A percentile compares a stretch with the other conserved stretches of the same genome.
Conservation (phyloP, 2,888 invertebrate species). For the Eumacrocentrus americanus region DNA sequence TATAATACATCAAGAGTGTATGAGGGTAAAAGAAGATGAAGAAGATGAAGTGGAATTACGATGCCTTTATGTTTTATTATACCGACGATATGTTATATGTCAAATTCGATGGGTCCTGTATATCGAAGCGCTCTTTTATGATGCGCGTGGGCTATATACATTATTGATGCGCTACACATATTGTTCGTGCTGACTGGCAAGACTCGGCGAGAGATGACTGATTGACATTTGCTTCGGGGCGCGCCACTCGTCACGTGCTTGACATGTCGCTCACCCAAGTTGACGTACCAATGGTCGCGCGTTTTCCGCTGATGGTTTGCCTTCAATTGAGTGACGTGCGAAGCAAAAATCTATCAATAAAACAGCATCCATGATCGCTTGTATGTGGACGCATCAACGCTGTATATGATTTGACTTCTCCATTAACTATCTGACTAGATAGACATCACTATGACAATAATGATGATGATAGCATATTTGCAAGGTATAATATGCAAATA, state of each 20-base stretch:
- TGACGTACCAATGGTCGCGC: constrained; percentile 13
- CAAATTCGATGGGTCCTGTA: not conserved
- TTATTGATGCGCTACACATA: constrained; percentile 60
- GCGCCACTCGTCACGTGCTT: constrained; percentile 22
- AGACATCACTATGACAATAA: no score
- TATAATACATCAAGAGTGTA: not conserved
- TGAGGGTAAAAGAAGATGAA: not conserved
- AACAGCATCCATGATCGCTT: constrained; percentile 4
- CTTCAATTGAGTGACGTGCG: not conserved
- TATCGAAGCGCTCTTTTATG: not conserved
- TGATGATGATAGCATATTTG: not conserved
- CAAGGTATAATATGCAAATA: not conserved
- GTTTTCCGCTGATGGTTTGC: constrained; percentile 3
- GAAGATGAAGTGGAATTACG: not conserved
- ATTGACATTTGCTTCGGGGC: constrained; percentile 45
- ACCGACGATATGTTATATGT: not conserved
- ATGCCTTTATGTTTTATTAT: not conserved
- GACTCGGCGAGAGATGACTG: constrained; percentile 48
- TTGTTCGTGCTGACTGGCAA: constrained; percentile 57
- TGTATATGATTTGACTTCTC: constrained; percentile 15
- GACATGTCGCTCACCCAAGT: constrained; percentile 16
- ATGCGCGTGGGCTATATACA: not conserved
- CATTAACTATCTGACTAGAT: constrained; percentile 17
- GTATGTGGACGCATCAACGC: no score
- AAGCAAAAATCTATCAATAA: constrained; percentile 17